A percentile compares a stretch with the other conserved stretches of the same genome.
Conservation (phyloP, 2,113 vertebrate genomes). For the Amblyopsis rosae region DNA sequence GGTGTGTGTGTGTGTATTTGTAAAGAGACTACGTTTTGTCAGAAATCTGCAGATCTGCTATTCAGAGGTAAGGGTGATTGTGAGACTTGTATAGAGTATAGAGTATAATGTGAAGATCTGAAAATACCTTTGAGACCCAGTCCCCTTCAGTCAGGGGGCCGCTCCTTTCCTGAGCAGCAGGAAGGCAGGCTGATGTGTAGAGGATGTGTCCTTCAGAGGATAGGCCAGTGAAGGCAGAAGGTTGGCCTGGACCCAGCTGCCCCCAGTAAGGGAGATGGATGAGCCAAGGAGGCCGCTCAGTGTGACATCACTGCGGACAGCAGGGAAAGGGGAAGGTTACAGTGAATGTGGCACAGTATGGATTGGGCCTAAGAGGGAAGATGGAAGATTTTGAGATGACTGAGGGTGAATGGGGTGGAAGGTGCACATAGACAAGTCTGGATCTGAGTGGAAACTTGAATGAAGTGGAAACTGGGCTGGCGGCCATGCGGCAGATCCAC, state of each 20-base stretch:
- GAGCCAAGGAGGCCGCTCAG: constrained; percentile 21
- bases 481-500: constrained; percentile 70
- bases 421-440: constrained; percentile 59
- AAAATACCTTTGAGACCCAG: constrained; percentile 46
- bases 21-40: not conserved
- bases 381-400: constrained; percentile 4
- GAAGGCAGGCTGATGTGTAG: constrained; percentile 11
- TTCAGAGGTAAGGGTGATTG: not conserved
- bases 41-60: not conserved
- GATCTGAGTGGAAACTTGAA: constrained; percentile 67
- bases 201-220: constrained; percentile 14
- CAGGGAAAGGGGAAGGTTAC: constrained; percentile 17
- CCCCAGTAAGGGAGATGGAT: constrained; percentile 26
- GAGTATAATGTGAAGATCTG: constrained; percentile 29
- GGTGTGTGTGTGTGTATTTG: constrained; percentile 9
- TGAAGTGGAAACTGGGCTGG: constrained; percentile 72
- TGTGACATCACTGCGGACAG: constrained; percentile 17
- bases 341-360: constrained; percentile 41
- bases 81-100: constrained; percentile 11
- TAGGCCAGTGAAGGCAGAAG: constrained; percentile 9
- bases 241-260: constrained; percentile 13
- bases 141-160: constrained; percentile 36
- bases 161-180: constrained; percentile 30
- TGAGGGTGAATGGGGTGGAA: constrained; percentile 35
- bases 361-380: constrained; percentile 36